Base-by-base conservation (phyloP, 2,113 vertebrate genomes). In the Hydrolagus affinis region DNA sequence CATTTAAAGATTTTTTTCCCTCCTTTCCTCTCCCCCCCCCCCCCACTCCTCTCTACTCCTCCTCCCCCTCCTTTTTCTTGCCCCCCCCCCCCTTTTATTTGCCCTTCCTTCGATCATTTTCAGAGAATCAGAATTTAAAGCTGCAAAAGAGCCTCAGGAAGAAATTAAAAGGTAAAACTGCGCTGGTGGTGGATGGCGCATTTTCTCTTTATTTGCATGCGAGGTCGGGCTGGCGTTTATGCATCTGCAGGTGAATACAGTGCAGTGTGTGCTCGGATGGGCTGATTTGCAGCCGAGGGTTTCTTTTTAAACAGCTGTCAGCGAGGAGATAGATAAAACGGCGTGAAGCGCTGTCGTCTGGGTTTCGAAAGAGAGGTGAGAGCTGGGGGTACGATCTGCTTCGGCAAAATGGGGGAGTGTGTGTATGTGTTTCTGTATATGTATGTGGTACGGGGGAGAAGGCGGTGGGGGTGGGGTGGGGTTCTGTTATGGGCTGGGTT, bases 131-230 rank as follows among this genome's bases (percentile, higher is more conserved):
- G 87, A 88, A 87, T 76, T 86, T 89, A 89, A 90, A 91, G 91
- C 92, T 91, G 91, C 90, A 90, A 91, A 92, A 92, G 89, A 88
- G 93, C 92, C 92, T 93, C 66, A 85, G 70, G 70, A 85, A 85
- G 70, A 56, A 85, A 72, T 60, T 59, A 56, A 71, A 70, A 85
- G 85, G 85, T 85, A 85, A 70, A 72, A 56, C 19, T 2, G 12
- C 23, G 17, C 6, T 70, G 11, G 44, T 44, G 60, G 6, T 64
- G 75, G 30, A 28, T 57, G 23, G 56, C 7, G 59, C 4, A 8
- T 80, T 30, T 23, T 56, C 59, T 86, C 66, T 88, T 86, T 90
- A 89, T 92, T 93, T 92, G 93, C 93, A 94, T 92, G 93, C 90
- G 75, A 75, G 86, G 77, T 64, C 85, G 68, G 10, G 85, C 21